phyloP scores from a whole-genome alignment of 2,797 vertebrate genomes.

The Poeciliopsis gracilis region DNA sequence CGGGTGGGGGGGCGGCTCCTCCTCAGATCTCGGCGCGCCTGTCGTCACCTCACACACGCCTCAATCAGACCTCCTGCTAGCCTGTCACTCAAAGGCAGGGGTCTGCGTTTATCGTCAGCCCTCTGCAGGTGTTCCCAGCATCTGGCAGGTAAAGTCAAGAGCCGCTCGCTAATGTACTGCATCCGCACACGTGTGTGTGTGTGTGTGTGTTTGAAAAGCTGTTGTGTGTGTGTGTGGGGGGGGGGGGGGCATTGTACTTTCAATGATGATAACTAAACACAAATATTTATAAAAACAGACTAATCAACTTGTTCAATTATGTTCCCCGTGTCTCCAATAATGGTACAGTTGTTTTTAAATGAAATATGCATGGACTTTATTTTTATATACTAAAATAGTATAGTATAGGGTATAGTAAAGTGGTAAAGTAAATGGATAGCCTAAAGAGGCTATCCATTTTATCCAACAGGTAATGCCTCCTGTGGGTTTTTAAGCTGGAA shows the following conservation, averaged over 20 bases:
- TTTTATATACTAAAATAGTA: not conserved
- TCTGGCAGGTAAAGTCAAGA: conserved; percentile 41
- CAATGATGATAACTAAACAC: conserved; percentile 10
- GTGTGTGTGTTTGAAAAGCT: conserved; percentile 42
- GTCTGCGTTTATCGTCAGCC: conserved; percentile 55
- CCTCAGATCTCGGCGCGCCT: conserved; percentile 75
- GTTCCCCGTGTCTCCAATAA: not conserved
- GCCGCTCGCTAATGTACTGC: conserved; percentile 18
- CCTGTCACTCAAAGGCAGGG: conserved; percentile 71
- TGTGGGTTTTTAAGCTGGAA: not conserved
- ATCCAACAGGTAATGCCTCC: not conserved
- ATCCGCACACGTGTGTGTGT: not conserved
- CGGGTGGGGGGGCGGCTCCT: conserved; percentile 47
- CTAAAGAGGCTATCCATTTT: no score
- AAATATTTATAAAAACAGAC: not conserved
- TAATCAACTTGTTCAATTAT: not conserved
- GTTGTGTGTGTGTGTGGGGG: no score
- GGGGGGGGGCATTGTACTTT: conserved; percentile 10
- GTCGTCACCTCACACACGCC: conserved; percentile 77
- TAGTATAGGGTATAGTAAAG: no score
- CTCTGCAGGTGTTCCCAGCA: conserved; percentile 74
- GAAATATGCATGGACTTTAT: not conserved
- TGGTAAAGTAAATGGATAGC: no score
- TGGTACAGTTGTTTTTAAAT: not conserved
- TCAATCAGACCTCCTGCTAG: conserved; percentile 80